Evolutionary conservation across 2,888 invertebrate species (phyloP), one percentile per base, ranked within the genome.

Genomic region (Strigamia crassipes): DNA sequence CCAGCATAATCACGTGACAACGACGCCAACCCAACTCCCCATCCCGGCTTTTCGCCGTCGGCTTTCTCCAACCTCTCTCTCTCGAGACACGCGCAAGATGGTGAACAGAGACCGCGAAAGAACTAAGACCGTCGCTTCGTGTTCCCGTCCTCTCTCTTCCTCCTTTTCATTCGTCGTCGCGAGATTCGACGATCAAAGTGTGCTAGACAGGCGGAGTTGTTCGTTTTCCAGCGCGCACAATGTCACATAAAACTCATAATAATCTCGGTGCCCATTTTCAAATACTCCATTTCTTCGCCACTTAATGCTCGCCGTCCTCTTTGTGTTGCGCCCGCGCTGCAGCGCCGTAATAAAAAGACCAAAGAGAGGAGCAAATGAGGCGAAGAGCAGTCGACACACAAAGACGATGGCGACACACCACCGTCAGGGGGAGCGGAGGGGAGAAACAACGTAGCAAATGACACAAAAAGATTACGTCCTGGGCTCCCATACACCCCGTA

Each of bases 191-290:
- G 51, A 51, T 51, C 51, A 51, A 51, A 13, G 51, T 51, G 51
- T 6, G 51, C 34, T 3, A 51, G 51, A 51, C 51, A 51, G 51
- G 51, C 51, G n/a, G n/a, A n/a, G 13, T 51, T 51, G 5, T 51
- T 51, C 51, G 13, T 51, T n/a, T 51, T 51, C 51, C 10, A 4
- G 51, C 51, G 13, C 51, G 51, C 51, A 51, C 15, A 51, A 51
- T 51, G 51, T 51, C 51, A 51, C 51, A 51, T 51, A 51, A 51
- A 51, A 51, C 51, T 51, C 51, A 51, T 51, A 51, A 51, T 51
- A 51, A 51, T 51, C 51, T 51, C 51, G 51, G 51, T 51, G 51
- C 51, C 51, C 51, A 51, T 51, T 51, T 51, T 51, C 51, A 51
- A 51, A 51, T 51, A 51, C 51, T 51, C 51, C 51, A 51, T 51